phyloP scores from a whole-genome alignment of 2,888 invertebrate species.

The Laothoe populi region DNA sequence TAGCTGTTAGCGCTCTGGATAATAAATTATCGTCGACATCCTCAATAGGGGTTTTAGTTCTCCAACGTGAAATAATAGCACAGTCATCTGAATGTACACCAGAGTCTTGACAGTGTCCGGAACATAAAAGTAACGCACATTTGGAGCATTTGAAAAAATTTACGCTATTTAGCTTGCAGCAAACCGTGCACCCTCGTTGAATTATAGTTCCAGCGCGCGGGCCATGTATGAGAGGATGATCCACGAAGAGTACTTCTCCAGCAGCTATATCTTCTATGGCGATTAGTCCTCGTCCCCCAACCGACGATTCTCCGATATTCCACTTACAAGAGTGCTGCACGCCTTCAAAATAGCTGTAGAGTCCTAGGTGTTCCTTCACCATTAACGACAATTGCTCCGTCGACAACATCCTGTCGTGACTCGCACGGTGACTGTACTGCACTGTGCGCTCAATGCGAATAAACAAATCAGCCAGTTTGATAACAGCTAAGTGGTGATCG shows the following conservation, averaged over 20 bases:
- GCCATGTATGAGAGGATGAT: slow-evolving; percentile 88
- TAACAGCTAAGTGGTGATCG: slow-evolving; percentile 69
- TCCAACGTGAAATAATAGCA: slow-evolving; percentile 84
- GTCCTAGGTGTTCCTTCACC: slow-evolving; percentile 75
- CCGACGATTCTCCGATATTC: slow-evolving; percentile 84
- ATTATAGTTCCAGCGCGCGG: slow-evolving; percentile 85
- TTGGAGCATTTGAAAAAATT: slow-evolving; percentile 82
- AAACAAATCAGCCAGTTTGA: slow-evolving; percentile 74
- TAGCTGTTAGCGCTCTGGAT: slow-evolving; percentile 68
- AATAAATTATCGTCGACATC: slow-evolving; percentile 65
- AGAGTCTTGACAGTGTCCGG: slow-evolving; percentile 85
- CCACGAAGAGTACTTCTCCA: slow-evolving; percentile 89
- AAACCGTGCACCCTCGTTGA: slow-evolving; percentile 87
- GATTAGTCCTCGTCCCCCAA: slow-evolving; percentile 90
- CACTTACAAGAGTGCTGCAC: slow-evolving; percentile 75
- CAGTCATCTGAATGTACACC: slow-evolving; percentile 87
- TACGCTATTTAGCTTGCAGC: slow-evolving; percentile 80
- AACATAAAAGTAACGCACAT: slow-evolving; percentile 90
- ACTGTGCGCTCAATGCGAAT: slow-evolving; percentile 73
- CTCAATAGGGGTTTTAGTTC: slow-evolving; percentile 75
- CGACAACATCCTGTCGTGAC: slow-evolving; percentile 80
- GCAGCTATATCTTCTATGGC: slow-evolving; percentile 87
- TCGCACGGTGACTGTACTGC: slow-evolving; percentile 71
- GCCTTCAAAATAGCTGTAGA: slow-evolving; percentile 54
- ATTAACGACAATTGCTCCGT: slow-evolving; percentile 79